phyloP scores from a whole-genome alignment of 2,888 invertebrate species.

The Drosophila mimica region DNA sequence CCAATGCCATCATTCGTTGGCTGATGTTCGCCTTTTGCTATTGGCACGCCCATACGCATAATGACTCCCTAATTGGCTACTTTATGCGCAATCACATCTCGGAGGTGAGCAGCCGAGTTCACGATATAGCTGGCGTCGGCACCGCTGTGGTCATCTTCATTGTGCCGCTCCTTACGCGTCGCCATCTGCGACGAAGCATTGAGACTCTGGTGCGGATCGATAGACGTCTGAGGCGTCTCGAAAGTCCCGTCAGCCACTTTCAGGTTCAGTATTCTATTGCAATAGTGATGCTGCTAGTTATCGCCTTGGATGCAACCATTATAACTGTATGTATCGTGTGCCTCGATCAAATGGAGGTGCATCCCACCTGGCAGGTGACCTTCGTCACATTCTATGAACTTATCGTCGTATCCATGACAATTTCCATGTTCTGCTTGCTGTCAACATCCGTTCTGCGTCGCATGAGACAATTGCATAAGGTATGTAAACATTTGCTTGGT shows the following conservation, averaged over 20 bases:
- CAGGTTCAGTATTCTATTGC: constrained; percentile 3
- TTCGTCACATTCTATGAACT: constrained; percentile 52
- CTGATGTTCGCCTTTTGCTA: constrained; percentile 64
- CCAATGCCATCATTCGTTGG: constrained; percentile 67
- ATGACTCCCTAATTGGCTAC: constrained; percentile 65
- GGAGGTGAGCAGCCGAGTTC: constrained; percentile 41
- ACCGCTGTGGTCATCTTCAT: constrained; percentile 58
- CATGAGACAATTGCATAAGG: constrained; percentile 31
- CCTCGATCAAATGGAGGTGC: constrained; percentile 47
- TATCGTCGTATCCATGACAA: constrained; percentile 51
- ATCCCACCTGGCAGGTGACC: constrained; percentile 57
- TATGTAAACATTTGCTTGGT: background rate
- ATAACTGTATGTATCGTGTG: constrained; percentile 46
- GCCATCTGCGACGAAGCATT: constrained; percentile 34
- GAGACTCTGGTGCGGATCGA: constrained; percentile 42
- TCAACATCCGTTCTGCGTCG: constrained; percentile 45
- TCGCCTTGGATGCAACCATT: constrained; percentile 31
- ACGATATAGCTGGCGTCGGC: constrained; percentile 50
- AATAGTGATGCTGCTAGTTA: constrained; percentile 20
- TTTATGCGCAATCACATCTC: constrained; percentile 63
- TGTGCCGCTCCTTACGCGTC: constrained; percentile 53
- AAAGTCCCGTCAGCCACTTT: constrained; percentile 27
- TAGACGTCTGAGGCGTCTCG: constrained; percentile 13
- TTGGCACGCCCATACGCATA: constrained; percentile 16
- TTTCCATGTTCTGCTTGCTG: constrained; percentile 56